These are phyloP conservation scores for Halcyon smyrnensis DNA, from an alignment of 2,797 vertebrate genomes.

Conservation along the genomic window DNA sequence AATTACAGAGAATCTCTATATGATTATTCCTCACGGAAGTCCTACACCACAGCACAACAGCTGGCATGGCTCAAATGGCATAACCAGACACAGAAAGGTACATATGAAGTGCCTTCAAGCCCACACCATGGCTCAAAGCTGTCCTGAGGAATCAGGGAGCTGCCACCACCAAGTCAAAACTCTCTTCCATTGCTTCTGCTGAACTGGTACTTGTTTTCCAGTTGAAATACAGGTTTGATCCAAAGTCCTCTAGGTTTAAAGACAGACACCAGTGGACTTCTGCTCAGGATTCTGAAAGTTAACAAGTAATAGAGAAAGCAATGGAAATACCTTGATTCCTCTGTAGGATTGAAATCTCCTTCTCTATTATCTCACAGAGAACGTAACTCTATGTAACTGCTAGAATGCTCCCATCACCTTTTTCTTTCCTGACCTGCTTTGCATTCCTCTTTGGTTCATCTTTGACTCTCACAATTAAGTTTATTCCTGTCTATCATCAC, in stretches of 20 bases:
- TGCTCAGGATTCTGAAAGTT: neutral
- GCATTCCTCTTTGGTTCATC: neutral
- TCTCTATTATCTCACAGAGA: no score
- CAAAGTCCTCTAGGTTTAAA: neutral
- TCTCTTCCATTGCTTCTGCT: no score
- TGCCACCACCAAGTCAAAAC: neutral
- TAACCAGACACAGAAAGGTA: neutral
- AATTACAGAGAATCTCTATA: rapidly evolving
- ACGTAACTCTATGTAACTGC: neutral
- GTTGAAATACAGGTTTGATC: neutral
- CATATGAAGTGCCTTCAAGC: rapidly evolving
- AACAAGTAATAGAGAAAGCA: rapidly evolving
- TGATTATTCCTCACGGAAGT: no score
- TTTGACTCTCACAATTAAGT: neutral
- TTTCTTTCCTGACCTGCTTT: neutral
- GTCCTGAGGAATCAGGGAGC: neutral
- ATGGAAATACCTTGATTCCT: neutral
- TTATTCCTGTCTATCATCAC: neutral
- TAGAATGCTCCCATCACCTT: neutral
- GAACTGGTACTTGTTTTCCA: neutral
- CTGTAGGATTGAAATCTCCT: no score
- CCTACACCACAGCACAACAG: neutral
- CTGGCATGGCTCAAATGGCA: neutral
- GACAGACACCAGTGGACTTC: neutral
- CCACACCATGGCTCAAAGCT: neutral